These are phyloP conservation scores for Linepithema humile DNA, from an alignment of 1,140 invertebrate genomes.

Conservation along the genomic window DNA sequence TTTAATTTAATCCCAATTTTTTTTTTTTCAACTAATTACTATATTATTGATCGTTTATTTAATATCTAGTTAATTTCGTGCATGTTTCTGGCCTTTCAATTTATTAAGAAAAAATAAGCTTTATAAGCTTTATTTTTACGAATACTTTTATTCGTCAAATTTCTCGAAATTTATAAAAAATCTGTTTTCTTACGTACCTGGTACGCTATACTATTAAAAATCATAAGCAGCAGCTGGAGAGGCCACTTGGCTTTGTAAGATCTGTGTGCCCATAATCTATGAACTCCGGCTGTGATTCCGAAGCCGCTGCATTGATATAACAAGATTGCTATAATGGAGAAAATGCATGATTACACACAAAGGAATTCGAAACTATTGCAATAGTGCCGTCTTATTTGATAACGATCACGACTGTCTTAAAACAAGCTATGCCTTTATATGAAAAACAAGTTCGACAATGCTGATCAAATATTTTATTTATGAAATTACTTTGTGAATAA, in stretches of 20 bases:
- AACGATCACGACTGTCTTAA: neutral
- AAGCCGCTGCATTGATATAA: constrained; percentile 89
- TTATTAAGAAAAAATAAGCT: no score
- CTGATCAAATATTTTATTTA: neutral
- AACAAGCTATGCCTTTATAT: neutral
- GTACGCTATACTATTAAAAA: no score
- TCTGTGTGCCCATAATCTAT: neutral
- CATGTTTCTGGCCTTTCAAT: neutral
- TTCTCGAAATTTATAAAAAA: neutral
- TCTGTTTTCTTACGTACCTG: no score
- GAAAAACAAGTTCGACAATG: neutral
- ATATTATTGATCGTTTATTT: neutral
- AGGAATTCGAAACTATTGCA: neutral
- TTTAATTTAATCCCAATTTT: neutral
- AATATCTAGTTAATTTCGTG: neutral
- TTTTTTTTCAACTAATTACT: no score
- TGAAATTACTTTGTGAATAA: no score
- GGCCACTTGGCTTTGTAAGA: no score
- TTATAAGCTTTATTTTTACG: neutral
- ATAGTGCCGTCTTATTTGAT: neutral
- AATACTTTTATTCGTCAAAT: neutral
- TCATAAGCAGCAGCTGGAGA: no score
- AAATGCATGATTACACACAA: constrained; percentile 19
- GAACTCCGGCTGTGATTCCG: neutral
- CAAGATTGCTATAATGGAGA: constrained; percentile 86